Conservation (phyloP, 2,888 invertebrate genomes). For the Lithosia quadra region DNA sequence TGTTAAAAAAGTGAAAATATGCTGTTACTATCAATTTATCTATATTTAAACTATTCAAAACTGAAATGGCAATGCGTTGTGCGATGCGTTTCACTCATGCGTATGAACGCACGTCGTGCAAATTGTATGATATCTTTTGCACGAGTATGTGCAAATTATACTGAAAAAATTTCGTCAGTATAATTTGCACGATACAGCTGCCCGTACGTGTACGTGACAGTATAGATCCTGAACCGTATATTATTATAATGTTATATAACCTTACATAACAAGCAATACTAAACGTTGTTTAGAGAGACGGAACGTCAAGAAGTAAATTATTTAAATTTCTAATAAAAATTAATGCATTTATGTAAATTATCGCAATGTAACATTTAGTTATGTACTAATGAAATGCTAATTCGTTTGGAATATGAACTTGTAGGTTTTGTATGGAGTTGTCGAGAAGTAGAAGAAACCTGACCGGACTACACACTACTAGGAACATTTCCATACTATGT, state of each 20-base stretch:
- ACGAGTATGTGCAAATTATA: no score
- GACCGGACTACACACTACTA: background rate
- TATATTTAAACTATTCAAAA: constrained; percentile 2
- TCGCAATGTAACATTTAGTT: constrained; percentile 68
- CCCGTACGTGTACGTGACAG: no score
- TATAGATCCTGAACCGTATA: background rate
- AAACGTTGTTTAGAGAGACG: constrained; percentile 42
- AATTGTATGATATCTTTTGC: no score
- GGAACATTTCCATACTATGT: no score
- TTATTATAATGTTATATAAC: background rate
- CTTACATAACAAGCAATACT: constrained; percentile 13
- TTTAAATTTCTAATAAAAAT: constrained; percentile 58
- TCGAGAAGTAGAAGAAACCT: background rate
- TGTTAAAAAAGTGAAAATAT: background rate
- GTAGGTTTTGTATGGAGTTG: constrained; percentile 26
- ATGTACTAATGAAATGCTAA: constrained; percentile 32
- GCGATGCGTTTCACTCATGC: no score
- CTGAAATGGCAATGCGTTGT: no score
- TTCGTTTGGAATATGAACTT: constrained; percentile 21
- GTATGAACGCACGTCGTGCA: no score
- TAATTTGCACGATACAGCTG: background rate
- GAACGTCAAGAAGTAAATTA: constrained; percentile 59
- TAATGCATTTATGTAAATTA: constrained; percentile 77
- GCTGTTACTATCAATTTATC: background rate
- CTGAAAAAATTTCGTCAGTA: no score